Conservation (phyloP, 2,797 vertebrate genomes). For the Salmo trutta region DNA sequence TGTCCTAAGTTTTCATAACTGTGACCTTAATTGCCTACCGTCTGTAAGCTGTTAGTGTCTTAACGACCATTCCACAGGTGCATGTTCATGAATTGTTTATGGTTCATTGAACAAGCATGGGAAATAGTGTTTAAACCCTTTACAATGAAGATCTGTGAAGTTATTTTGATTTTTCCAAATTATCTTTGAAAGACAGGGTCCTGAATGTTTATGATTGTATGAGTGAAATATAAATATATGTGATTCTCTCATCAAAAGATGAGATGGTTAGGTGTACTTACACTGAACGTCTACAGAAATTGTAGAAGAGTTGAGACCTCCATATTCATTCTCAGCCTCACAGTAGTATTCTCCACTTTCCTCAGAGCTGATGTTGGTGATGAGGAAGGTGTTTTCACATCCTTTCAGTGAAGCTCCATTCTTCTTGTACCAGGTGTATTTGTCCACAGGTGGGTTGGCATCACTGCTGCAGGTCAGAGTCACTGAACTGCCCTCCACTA, state of each 20-base stretch:
- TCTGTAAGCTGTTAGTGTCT: too few species aligned
- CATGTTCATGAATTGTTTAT: too few species aligned
- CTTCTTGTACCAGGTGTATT: conserved; percentile 43
- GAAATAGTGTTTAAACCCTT: too few species aligned
- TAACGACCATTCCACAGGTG: too few species aligned
- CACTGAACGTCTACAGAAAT: background rate
- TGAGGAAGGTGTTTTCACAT: background rate
- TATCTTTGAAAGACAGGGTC: too few species aligned
- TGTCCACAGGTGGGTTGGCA: conserved; percentile 45
- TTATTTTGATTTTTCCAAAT: too few species aligned
- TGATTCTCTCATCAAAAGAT: background rate
- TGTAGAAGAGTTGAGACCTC: conserved; percentile 7
- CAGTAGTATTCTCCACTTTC: conserved; percentile 41
- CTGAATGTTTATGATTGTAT: background rate
- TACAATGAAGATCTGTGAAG: too few species aligned
- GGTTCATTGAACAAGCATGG: too few species aligned
- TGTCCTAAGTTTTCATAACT: too few species aligned
- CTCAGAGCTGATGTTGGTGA: conserved; percentile 29
- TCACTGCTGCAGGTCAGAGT: conserved; percentile 46
- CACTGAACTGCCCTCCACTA: conserved; percentile 28
- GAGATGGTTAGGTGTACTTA: background rate
- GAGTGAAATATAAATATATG: background rate
- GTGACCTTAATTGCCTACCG: too few species aligned
- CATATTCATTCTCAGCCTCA: conserved; percentile 5
- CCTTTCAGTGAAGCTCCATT: background rate